Base-by-base conservation (phyloP, 37 sponge, comb jelly and placozoan genomes). In the Geodia barretti region DNA sequence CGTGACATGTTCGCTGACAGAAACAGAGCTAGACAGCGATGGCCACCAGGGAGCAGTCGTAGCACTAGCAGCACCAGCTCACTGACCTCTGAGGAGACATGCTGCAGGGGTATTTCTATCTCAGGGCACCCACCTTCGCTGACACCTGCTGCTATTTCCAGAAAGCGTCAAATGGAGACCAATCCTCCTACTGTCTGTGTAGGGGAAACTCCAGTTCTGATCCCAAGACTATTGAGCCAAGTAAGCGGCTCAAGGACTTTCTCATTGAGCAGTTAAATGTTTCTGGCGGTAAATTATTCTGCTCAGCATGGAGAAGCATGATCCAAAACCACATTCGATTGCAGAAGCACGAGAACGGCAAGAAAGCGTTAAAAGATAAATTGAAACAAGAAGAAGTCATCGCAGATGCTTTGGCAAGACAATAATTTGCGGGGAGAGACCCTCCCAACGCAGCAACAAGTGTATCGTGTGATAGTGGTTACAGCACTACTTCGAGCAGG, bases 351-450 rank as follows among this genome's bases (percentile, higher is more conserved):
- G 41, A 37, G 41, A 36, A 31, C n/a, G 38, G 39, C n/a, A 72
- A 72, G 69, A 26, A 17, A 20, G 11, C 14, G 19, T 21, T 72
- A 17, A 39, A 21, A 21, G 23, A 36, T 38, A 72, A 72, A 34
- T 38, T 25, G 14, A 41, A 14, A 14, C 38, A 41, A 20, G 75
- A 75, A 31, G 5, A 29, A 62, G 84, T 64, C 54, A 83, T 83
- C 34, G 76, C 84, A 66, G 58, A 64, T 40, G 47, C 76, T 42
- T 75, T 83, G 42, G 28, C 43, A 36, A 58, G 39, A 41, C 58
- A 83, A 59, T 17, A 75, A 83, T 41, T 41, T 74, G 76, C 68
- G 69, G 26, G 84, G 84, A 32, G 84, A 83, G 68, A 83, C 84
- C 39, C 82, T 81, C 21, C 82, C 82, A 60, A 47, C 23, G 43